Conservation (phyloP, 2,797 vertebrate genomes). For the Enteromius argenteus region DNA sequence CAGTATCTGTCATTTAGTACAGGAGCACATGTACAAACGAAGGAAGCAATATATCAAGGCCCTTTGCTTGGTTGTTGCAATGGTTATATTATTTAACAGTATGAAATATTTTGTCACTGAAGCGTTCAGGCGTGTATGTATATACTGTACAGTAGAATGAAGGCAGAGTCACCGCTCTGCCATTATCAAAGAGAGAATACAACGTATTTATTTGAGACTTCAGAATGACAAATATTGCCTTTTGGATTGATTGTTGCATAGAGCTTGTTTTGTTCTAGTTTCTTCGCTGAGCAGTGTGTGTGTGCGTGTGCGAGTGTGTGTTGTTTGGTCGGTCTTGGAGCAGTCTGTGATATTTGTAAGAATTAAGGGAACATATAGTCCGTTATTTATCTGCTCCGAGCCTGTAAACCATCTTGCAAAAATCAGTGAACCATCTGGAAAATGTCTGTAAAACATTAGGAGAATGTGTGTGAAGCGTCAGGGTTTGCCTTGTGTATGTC, state of each 20-base stretch:
- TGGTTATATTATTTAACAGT: slow-evolving; percentile 79
- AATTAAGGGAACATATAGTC: slow-evolving; percentile 28
- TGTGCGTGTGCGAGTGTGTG: slow-evolving; percentile 22
- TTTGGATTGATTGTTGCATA: slow-evolving; percentile 74
- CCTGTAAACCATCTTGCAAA: slow-evolving; percentile 33
- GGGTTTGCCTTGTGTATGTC: slow-evolving; percentile 50
- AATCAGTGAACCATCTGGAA: slow-evolving; percentile 37
- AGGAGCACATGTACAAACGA: slow-evolving; percentile 59
- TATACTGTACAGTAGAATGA: slow-evolving; percentile 83
- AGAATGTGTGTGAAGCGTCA: slow-evolving; percentile 53
- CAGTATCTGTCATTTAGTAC: slow-evolving; percentile 82
- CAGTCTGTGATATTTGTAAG: slow-evolving; percentile 41
- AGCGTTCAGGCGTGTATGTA: slow-evolving; percentile 76
- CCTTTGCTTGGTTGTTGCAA: slow-evolving; percentile 77
- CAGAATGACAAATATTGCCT: slow-evolving; percentile 88
- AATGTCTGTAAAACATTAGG: slow-evolving; percentile 39
- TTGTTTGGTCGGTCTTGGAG: slow-evolving; percentile 4
- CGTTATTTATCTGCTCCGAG: slow-evolving; percentile 15
- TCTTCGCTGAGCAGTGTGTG: slow-evolving; percentile 62
- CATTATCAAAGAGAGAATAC: slow-evolving; percentile 71
- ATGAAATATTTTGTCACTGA: slow-evolving; percentile 79
- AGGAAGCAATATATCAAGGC: slow-evolving; percentile 58
- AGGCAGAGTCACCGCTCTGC: slow-evolving; percentile 69
- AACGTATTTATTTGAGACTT: slow-evolving; percentile 83
- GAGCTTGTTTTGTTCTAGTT: slow-evolving; percentile 67